These are phyloP conservation scores for Stegana nigrithorax DNA, from an alignment of 2,888 invertebrate species.

Conservation along the genomic window DNA sequence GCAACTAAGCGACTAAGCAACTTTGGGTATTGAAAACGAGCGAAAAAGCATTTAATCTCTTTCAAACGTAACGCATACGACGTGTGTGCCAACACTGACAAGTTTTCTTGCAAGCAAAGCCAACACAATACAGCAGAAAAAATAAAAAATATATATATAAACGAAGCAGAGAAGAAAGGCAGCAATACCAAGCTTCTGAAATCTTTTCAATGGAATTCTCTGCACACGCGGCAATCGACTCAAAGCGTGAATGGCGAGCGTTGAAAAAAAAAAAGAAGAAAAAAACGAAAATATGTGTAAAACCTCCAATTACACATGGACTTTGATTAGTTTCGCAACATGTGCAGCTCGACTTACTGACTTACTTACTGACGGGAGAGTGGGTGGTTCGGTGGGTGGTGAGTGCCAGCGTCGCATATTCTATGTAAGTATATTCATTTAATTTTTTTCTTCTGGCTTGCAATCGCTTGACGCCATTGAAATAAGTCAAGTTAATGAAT, in stretches of 20 bases:
- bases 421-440: no score
- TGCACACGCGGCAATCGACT: background rate
- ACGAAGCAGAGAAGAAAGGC: background rate
- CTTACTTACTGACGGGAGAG: no score
- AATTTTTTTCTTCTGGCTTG: no score
- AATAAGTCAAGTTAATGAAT: constrained; percentile 38
- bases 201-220: constrained; percentile 27
- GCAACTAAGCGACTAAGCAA: no score
- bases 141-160: background rate
- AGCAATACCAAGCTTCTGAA: constrained; percentile 1
- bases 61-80: constrained; percentile 32
- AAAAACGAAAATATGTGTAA: background rate
- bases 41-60: constrained; percentile 32
- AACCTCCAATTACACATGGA: background rate
- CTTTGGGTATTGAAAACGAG: constrained; percentile 5
- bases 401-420: no score
- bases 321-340: constrained; percentile 24
- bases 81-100: constrained; percentile 8
- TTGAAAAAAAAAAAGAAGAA: background rate
- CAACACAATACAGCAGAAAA: background rate
- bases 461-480: no score
- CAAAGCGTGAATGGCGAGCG: background rate
- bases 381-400: no score
- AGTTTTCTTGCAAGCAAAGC: background rate
- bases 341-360: no score